Base-by-base conservation (phyloP, 2,113 vertebrate genomes). In the Protomyctophum bolini region DNA sequence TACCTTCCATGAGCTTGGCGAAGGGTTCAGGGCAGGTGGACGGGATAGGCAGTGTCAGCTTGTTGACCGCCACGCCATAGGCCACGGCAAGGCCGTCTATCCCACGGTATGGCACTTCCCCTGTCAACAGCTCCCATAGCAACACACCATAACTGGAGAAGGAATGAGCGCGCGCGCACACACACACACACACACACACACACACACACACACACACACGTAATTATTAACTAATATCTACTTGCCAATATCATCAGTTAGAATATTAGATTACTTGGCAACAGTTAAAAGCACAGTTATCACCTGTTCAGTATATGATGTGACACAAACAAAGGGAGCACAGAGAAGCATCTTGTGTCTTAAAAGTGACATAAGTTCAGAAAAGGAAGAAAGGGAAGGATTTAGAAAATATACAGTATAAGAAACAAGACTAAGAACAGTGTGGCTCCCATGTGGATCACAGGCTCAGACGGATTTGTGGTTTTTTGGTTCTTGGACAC, bases 1-100 rank as follows among this genome's bases (percentile, higher is more conserved):
- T 92, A 98, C 97, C 97, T 94, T 96, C 96, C 97, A 98, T 98
- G 63, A 99, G 94, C 85, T 94, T 98, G 88, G 97, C 95, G 66
- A 99, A 98, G 0, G 95, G 96, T 83, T 98, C 96, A 0, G 97
- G 97, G 76, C 97, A 99, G 64, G 97, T 98, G 68, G 97, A 97
- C 14, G 97, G 97, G 80, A 99, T 96, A 14, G 97, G 97, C 80
- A 99, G 88, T 4, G 96, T 99, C 77, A 99, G 93, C 52, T 98
- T 99, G 90, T 98, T 99, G 80, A 98, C 96, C 0, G 97, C 97
- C 41, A 99, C 97, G 0, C 97, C 96, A 0, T 99, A 99, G 64
- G 97, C 97, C 73, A 99, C 96, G 6, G 97, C 96, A 10, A 99
- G 94, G 8, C 97, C 96, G 1, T 99, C 97, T 11, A 99, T 99